phyloP scores from a whole-genome alignment of 2,888 invertebrate species.

The Dione juno region DNA sequence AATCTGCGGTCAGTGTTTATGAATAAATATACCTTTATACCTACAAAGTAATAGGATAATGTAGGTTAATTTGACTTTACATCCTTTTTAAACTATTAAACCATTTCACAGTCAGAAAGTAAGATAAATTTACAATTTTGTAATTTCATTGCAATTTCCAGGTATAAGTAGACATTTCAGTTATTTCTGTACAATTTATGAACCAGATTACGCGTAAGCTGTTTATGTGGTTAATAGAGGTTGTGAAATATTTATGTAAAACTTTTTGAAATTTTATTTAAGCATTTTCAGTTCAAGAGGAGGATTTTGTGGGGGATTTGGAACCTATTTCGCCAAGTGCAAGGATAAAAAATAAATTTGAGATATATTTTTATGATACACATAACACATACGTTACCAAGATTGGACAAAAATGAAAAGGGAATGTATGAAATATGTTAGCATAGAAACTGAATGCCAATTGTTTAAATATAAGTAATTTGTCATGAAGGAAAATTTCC shows the following conservation, averaged over 20 bases:
- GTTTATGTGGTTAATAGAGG: slow-evolving; percentile 37
- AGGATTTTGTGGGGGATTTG: not conserved
- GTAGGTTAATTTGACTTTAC: not conserved
- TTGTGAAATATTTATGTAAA: slow-evolving; percentile 26
- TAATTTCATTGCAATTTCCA: slow-evolving; percentile 33
- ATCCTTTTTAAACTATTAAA: not conserved
- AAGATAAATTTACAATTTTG: slow-evolving; percentile 39
- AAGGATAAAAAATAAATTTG: not conserved
- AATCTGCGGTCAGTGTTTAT: too few relatives aligned
- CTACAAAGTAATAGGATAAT: too few relatives aligned
- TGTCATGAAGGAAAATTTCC: too few relatives aligned
- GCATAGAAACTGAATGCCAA: too few relatives aligned
- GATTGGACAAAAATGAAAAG: too few relatives aligned
- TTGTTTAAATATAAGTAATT: too few relatives aligned
- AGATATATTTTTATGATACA: too few relatives aligned
- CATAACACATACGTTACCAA: too few relatives aligned
- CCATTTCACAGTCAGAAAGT: slow-evolving; percentile 15
- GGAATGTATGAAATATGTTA: too few relatives aligned
- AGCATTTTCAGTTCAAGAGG: not conserved
- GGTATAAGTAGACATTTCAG: slow-evolving; percentile 41
- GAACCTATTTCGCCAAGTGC: not conserved
- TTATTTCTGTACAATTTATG: slow-evolving; percentile 42
- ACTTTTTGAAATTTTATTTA: not conserved
- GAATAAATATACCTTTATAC: too few relatives aligned
- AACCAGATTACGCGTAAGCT: slow-evolving; percentile 40